phyloP scores from a whole-genome alignment of 2,113 vertebrate species.

The Haemorhous mexicanus region DNA sequence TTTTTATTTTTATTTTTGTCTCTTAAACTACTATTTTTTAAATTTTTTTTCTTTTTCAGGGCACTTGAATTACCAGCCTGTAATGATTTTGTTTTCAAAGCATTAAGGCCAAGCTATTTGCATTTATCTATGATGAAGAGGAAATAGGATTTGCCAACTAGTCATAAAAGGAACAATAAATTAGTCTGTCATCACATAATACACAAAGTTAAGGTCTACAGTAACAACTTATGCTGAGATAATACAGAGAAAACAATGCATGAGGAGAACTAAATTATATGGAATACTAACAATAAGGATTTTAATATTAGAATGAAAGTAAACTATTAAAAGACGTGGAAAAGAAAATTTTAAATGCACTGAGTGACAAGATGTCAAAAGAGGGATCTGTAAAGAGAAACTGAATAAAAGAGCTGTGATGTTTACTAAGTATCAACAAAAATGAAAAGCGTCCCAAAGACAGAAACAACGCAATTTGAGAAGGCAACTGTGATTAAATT shows the following conservation, averaged over 20 bases:
- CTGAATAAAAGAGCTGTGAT: neutral
- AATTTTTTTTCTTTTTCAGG: neutral
- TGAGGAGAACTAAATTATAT: neutral
- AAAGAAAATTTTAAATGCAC: neutral
- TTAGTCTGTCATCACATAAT: slow-evolving; percentile 57
- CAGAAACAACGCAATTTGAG: neutral
- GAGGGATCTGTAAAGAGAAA: neutral
- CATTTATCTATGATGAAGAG: slow-evolving; percentile 44
- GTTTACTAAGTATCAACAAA: slow-evolving; percentile 19
- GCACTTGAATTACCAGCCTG: neutral
- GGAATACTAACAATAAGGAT: neutral
- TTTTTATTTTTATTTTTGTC: neutral
- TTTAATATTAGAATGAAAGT: neutral
- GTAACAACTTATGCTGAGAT: slow-evolving; percentile 25
- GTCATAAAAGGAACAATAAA: slow-evolving; percentile 53
- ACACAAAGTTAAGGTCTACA: slow-evolving; percentile 5
- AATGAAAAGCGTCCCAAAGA: neutral
- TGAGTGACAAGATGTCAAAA: neutral
- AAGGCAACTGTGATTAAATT: slow-evolving; percentile 20
- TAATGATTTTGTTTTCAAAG: slow-evolving; percentile 57
- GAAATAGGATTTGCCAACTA: slow-evolving; percentile 62
- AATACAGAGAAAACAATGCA: slow-evolving; percentile 35
- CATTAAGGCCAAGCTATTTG: slow-evolving; percentile 39
- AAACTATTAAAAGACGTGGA: neutral
- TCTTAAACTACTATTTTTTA: neutral